These are phyloP conservation scores for Lycophotia porphyrea DNA, from an alignment of 2,888 invertebrate genomes.

Conservation along the genomic window DNA sequence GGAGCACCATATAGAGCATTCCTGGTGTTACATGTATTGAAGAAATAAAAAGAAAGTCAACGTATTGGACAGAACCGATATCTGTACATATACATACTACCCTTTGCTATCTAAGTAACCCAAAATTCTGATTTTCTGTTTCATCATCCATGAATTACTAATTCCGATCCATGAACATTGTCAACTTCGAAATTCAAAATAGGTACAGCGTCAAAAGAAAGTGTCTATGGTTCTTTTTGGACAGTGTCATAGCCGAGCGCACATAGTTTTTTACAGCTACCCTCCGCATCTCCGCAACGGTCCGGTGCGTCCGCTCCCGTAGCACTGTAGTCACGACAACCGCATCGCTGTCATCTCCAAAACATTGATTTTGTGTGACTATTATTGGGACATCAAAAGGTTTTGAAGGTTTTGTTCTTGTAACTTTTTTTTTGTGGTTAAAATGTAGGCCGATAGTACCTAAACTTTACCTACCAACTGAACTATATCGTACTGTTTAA, in stretches of 20 bases:
- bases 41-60: background rate
- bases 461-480: background rate
- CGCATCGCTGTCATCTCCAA: constrained; percentile 68
- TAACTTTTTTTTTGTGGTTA: constrained; percentile 18
- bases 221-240: constrained; percentile 60
- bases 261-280: constrained; percentile 83
- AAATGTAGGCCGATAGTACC: constrained; percentile 6
- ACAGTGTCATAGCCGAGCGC: constrained; percentile 79
- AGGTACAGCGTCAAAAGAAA: constrained; percentile 56
- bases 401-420: constrained; percentile 54
- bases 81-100: background rate
- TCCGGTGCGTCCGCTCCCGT: constrained; percentile 76
- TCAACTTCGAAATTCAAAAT: constrained; percentile 53
- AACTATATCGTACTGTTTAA: background rate
- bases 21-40: background rate
- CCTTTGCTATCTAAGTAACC: background rate
- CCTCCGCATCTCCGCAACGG: constrained; percentile 80
- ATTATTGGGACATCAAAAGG: constrained; percentile 63
- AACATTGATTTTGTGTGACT: constrained; percentile 65
- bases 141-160: constrained; percentile 5
- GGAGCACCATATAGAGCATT: background rate
- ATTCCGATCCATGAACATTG: constrained; percentile 14
- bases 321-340: constrained; percentile 78
- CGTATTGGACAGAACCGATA: background rate
- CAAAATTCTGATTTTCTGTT: background rate